phyloP scores from a whole-genome alignment of 2,888 invertebrate genomes.

The Hydrotaea diabolus region DNA sequence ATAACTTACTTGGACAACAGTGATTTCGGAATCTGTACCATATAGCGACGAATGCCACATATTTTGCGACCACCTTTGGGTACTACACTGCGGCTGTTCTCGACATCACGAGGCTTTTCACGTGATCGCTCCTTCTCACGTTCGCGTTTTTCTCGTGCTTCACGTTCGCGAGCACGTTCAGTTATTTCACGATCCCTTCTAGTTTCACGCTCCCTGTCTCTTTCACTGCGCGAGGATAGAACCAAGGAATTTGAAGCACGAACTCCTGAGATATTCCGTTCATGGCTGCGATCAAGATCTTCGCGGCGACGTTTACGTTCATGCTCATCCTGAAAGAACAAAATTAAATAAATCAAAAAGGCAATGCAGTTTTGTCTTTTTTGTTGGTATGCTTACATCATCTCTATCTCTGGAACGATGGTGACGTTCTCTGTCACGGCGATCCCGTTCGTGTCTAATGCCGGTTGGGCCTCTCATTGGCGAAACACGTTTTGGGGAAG shows the following conservation, averaged over 20 bases:
- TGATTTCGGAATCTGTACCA: constrained; percentile 94
- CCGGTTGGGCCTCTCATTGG: constrained; percentile 66
- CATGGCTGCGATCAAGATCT: constrained; percentile 71
- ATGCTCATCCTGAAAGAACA: constrained; percentile 69
- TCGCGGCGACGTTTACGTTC: constrained; percentile 77
- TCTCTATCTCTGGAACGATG: constrained; percentile 68
- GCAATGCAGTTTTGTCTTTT: too few species aligned
- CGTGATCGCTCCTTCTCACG: too few species aligned
- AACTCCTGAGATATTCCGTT: constrained; percentile 48
- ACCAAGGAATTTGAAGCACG: neutral
- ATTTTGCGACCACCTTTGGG: constrained; percentile 84
- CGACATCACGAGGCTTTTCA: constrained; percentile 82
- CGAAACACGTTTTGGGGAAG: constrained; percentile 71
- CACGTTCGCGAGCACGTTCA: constrained; percentile 81
- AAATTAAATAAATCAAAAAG: constrained; percentile 17
- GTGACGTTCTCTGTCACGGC: constrained; percentile 58
- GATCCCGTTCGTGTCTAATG: constrained; percentile 70
- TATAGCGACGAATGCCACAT: constrained; percentile 88
- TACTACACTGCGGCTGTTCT: constrained; percentile 81
- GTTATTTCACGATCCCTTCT: constrained; percentile 81
- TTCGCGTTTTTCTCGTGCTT: constrained; percentile 39
- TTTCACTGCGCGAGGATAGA: constrained; percentile 69
- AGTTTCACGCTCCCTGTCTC: constrained; percentile 73
- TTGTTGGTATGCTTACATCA: constrained; percentile 60
- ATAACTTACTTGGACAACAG: constrained; percentile 89